Base-by-base conservation (phyloP, 2,888 invertebrate genomes). In the Spodoptera picta region DNA sequence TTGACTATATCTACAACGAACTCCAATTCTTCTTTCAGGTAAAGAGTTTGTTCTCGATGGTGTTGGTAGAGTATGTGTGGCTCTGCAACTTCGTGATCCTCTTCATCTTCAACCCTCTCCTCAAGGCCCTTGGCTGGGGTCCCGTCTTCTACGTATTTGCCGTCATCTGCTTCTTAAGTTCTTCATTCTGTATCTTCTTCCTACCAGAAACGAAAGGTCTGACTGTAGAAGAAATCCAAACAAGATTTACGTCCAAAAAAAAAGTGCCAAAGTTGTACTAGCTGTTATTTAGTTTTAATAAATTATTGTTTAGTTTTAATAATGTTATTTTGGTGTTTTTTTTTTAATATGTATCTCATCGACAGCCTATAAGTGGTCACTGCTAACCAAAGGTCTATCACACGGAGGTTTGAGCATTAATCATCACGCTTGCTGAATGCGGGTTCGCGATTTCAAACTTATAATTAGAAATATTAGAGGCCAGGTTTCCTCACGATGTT, bases 141-240 rank as follows among this genome's bases (percentile, higher is more conserved):
- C 84, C 86, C 0, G 81, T 91, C 1, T 92, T 92, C 79, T 91
- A 89, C 72, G 50, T 90, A 43, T 92, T 92, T 71, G 81, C 86
- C 0, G 44, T n/a, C 1, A 66, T 87, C 14, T 83, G 89, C 60
- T 79, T 89, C 58, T 24, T 83, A 0, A 84, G 89, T 0, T 80
- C 82, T 0, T 55, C 77, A 3, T 89, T 86, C 70, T 77, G 75
- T 2, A 24, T 73, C 3, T 69, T 85, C 69, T 86, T 69, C 67
- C 55, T 87, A 11, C 90, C 90, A 0, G 91, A 91, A 62, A 90
- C 91, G 0, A 90, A 85, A 36, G 90, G 89, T 0, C 43, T 88
- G 5, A 71, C 87, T 0, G 78, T 88, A 0, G 88, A 90, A 6
- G 86, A 72, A 0, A 88, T 90, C 3, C 90, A 90, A 42, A 58